Conservation (phyloP, 92 coral and sea anemone genomes). For the Plumapathes pennacea region DNA sequence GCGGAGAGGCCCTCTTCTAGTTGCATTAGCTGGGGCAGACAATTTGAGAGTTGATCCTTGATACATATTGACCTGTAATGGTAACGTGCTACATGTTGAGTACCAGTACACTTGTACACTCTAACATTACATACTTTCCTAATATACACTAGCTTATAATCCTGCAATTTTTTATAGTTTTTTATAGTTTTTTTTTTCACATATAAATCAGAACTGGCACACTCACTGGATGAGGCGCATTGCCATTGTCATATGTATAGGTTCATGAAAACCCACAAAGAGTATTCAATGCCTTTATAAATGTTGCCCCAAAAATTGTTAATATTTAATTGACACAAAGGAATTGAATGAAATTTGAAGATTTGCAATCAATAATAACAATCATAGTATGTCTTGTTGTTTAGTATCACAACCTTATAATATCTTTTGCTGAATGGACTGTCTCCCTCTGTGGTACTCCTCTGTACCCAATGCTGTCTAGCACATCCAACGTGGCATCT, state of each 20-base stretch:
- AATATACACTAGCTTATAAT: slow-evolving; percentile 3
- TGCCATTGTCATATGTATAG: too few species aligned
- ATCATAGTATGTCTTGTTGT: neutral
- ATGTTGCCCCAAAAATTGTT: neutral
- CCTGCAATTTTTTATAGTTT: too few species aligned
- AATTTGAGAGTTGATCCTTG: slow-evolving; percentile 1
- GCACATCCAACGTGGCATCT: neutral
- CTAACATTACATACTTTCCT: slow-evolving; percentile 1
- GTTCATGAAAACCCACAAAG: too few species aligned
- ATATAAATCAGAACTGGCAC: too few species aligned
- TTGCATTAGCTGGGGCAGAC: slow-evolving; percentile 38
- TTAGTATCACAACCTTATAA: slow-evolving; percentile 11
- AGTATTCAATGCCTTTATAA: too few species aligned
- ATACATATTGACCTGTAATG: slow-evolving; percentile 36
- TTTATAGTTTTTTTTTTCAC: too few species aligned
- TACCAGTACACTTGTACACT: neutral
- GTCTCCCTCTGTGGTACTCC: slow-evolving; percentile 30
- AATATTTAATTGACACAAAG: neutral
- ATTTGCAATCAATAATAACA: too few species aligned
- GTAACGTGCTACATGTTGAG: neutral
- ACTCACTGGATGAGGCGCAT: too few species aligned
- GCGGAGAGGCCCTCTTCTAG: slow-evolving; percentile 25
- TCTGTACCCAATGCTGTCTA: slow-evolving; percentile 8
- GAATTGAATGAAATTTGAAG: too few species aligned
- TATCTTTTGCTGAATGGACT: slow-evolving; percentile 4